phyloP scores from a whole-genome alignment of 2,888 invertebrate species.

The Caenorhabditis japonica region DNA sequence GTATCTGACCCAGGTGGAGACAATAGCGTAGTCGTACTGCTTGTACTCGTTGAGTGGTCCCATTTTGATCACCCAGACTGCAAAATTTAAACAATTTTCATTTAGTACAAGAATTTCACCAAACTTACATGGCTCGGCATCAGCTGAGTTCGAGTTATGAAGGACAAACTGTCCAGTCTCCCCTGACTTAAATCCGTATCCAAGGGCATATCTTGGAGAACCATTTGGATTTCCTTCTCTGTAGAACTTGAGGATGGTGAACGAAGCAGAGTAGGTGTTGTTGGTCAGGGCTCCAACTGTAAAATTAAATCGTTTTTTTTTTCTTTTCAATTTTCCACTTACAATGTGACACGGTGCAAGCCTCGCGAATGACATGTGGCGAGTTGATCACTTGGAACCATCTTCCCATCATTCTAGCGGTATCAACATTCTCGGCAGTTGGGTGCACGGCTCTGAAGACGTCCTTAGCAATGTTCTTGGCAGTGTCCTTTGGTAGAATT shows the following conservation, averaged over 20 bases:
- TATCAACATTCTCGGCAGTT: conserved; percentile 77
- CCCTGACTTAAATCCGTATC: conserved; percentile 77
- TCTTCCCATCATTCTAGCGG: conserved; percentile 77
- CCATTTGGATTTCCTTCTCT: conserved; percentile 78
- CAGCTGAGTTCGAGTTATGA: conserved; percentile 77
- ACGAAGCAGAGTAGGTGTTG: conserved; percentile 77
- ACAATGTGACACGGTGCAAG: conserved; percentile 78
- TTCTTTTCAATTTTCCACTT: conserved; percentile 1
- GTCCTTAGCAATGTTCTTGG: conserved; percentile 77
- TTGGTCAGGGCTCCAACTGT: conserved; percentile 77
- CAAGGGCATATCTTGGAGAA: conserved; percentile 77
- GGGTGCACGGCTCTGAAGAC: conserved; percentile 76
- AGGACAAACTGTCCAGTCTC: conserved; percentile 78
- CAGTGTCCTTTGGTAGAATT: conserved; percentile 76
- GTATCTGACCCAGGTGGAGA: conserved; percentile 75
- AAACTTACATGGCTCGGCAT: conserved; percentile 76
- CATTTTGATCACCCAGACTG: conserved; percentile 78
- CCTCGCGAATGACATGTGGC: conserved; percentile 77
- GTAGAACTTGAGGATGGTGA: conserved; percentile 78
- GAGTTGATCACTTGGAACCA: conserved; percentile 78
- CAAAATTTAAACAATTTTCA: conserved; percentile 31
- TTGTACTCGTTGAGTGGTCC: conserved; percentile 78
- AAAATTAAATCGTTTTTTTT: conserved; percentile 27
- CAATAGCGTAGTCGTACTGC: conserved; percentile 77
- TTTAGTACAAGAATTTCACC: neutral